A percentile compares a stretch with the other conserved stretches of the same genome.
Conservation (phyloP, 2,113 vertebrate species). For the Albula glossodonta region DNA sequence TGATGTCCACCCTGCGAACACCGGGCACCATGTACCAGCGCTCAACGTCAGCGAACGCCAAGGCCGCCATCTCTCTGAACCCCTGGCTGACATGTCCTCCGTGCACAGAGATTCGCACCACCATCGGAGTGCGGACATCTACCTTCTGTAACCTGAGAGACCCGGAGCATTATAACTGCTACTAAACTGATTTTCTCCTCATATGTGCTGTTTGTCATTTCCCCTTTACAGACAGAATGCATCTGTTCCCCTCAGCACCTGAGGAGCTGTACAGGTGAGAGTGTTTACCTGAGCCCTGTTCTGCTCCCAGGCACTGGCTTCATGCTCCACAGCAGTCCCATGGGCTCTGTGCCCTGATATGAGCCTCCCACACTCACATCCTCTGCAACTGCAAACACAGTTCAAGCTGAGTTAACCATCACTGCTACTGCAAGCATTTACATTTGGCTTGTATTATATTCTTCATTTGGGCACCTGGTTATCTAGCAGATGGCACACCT, state of each 20-base stretch:
- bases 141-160: conserved; percentile 61
- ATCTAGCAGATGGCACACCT: too few species aligned
- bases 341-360: conserved; percentile 63
- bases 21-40: conserved; percentile 68
- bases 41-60: conserved; percentile 57
- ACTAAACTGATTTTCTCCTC: too few species aligned
- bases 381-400: conserved; percentile 50
- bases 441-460: too few species aligned
- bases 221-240: too few species aligned
- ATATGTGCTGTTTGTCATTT: too few species aligned
- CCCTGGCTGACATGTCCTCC: conserved; percentile 50
- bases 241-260: too few species aligned
- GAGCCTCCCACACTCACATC: conserved; percentile 66
- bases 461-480: too few species aligned
- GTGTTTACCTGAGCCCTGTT: conserved; percentile 59
- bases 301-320: conserved; percentile 64
- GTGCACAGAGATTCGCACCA: conserved; percentile 61
- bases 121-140: conserved; percentile 54
- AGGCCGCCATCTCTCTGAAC: conserved; percentile 43
- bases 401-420: not conserved
- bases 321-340: conserved; percentile 75
- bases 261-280: too few species aligned
- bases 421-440: too few species aligned
- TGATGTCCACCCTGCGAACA: conserved; percentile 55
- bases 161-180: not conserved